Conservation (phyloP, 2,888 invertebrate genomes). For the Eubasilissa splendida region DNA sequence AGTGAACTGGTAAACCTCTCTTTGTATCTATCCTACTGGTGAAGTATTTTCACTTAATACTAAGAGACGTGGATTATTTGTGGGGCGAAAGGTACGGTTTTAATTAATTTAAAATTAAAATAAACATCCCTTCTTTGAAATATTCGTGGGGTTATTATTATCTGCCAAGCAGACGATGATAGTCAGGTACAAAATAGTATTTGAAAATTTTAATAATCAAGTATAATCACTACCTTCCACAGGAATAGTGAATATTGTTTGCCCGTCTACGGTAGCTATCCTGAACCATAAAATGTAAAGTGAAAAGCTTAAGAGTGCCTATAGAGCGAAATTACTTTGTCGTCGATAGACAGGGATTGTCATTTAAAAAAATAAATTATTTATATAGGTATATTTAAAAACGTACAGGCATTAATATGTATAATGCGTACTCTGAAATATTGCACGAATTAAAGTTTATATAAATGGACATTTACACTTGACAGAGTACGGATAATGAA, state of each 20-base stretch:
- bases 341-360: neutral
- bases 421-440: too few species aligned
- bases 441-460: too few species aligned
- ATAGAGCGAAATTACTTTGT: neutral
- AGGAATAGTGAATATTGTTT: neutral
- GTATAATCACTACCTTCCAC: neutral
- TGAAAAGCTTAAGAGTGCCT: neutral
- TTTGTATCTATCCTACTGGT: neutral
- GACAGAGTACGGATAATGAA: too few species aligned
- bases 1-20: neutral
- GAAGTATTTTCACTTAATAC: neutral
- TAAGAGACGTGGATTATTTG: conserved; percentile 14
- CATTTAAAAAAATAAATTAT: too few species aligned
- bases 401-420: too few species aligned
- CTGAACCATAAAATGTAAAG: neutral
- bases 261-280: too few species aligned
- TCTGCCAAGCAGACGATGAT: too few species aligned
- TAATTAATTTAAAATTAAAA: conserved; percentile 6
- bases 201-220: neutral
- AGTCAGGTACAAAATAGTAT: too few species aligned
- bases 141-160: too few species aligned
- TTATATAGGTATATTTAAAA: too few species aligned
- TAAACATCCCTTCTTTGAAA: too few species aligned
- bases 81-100: conserved; percentile 5
- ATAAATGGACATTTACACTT: too few species aligned